Base-by-base conservation (phyloP, 2,797 vertebrate species). In the Pitangus sulphuratus region DNA sequence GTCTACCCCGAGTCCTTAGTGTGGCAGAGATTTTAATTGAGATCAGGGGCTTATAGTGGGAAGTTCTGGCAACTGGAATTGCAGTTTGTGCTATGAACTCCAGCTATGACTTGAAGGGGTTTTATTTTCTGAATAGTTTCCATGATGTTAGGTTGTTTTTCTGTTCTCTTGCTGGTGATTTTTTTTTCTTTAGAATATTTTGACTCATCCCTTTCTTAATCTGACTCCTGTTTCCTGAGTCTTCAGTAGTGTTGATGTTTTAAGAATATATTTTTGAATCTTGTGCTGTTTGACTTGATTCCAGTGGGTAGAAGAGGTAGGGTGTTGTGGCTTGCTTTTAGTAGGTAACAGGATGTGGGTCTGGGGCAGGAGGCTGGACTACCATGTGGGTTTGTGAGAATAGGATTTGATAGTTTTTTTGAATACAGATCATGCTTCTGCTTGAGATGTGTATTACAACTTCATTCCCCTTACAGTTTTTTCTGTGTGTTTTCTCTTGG, bases 341-440 rank as follows among this genome's bases (percentile, higher is more conserved):
- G 70, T 75, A 75, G 84, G 77, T 94, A 90, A 92, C 74, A 96
- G 97, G 96, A 96, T 97, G 89, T 96, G 91, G 89, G 81, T 93
- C 44, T 79, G 78, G 51, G 70, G 57, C 61, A 48, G 83, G 16
- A 80, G 77, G 81, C 35, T 88, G 47, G 69, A 33, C 62, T 90
- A 25, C 11, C 10, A 3, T 28, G 64, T 70, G 28, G 31, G 47
- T 47, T 72, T 79, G 26, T 87, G 83, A 69, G 83, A 69, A 44
- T 72, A 72, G 60, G 69, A 71, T 30, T 74, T 87, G 25, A 19
- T 72, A 39, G 20, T 8, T 22, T 51, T 61, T 77, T 18, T 84
- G 2, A 72, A 26, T 50, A 40, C 33, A 77, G 30, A 12, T 70
- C 44, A 8, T 58, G 26, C 22, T 51, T 87, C 64, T 22, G 3